A percentile compares a stretch with the other conserved stretches of the same genome.
Conservation (phyloP, 2,797 vertebrate genomes). For the Coilia nasus region DNA sequence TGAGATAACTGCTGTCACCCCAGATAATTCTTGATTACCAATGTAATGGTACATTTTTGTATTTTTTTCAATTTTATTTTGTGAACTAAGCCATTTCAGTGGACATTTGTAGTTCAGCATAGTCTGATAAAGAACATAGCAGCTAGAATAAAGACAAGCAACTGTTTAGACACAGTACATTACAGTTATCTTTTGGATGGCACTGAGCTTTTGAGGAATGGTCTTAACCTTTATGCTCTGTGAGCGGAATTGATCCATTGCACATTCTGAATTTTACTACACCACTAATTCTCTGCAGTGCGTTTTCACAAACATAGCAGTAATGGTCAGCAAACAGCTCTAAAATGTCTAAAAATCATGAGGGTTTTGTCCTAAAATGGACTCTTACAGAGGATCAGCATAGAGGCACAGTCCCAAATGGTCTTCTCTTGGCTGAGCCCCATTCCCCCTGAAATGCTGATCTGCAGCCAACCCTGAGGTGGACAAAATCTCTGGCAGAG, state of each 20-base stretch:
- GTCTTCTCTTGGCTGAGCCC: constrained; percentile 37
- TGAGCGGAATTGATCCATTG: neutral
- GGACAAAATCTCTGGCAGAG: constrained; percentile 15
- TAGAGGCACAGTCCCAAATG: constrained; percentile 36
- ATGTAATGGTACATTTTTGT: neutral
- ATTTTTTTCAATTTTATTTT: neutral
- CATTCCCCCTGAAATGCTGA: neutral
- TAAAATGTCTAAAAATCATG: constrained; percentile 1
- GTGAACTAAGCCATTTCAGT: neutral
- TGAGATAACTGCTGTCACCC: neutral
- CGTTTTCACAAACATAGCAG: neutral
- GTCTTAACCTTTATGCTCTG: neutral
- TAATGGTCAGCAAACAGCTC: neutral
- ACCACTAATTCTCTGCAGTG: neutral
- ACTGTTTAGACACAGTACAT: neutral
- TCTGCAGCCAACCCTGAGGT: constrained; percentile 2
- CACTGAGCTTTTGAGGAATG: neutral
- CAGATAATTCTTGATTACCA: neutral
- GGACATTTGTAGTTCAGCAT: neutral
- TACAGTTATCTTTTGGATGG: neutral
- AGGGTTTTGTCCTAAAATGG: neutral
- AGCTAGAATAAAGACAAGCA: neutral
- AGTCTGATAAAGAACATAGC: neutral
- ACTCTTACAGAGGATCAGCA: constrained; percentile 1
- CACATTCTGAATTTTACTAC: neutral